These are phyloP conservation scores for Macaca fascicularis DNA, from an alignment of 2,113 vertebrate species.

Conservation along the genomic window DNA sequence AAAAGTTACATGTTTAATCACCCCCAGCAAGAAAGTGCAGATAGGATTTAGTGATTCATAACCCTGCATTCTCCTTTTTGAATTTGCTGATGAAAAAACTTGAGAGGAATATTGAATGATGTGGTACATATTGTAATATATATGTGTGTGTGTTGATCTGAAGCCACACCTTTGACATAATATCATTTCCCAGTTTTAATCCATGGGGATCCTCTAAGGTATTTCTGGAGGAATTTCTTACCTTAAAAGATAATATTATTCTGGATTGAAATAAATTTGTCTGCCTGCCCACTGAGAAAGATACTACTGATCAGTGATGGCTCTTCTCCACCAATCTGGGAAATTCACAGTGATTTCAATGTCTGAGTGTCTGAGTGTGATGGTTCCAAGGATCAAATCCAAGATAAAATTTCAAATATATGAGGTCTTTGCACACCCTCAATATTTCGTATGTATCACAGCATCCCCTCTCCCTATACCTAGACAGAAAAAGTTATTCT, in stretches of 20 bases:
- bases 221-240: neutral
- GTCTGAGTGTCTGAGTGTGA: neutral
- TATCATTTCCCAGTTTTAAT: neutral
- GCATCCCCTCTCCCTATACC: neutral
- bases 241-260: neutral
- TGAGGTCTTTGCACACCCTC: too few relatives aligned
- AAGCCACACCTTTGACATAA: neutral
- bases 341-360: neutral
- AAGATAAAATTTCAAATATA: neutral
- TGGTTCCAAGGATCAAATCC: neutral
- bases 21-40: neutral
- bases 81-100: neutral
- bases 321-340: neutral
- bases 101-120: conserved; percentile 13
- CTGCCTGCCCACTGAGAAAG: neutral
- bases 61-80: neutral
- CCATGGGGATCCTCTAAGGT: neutral
- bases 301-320: neutral
- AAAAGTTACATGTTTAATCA: conserved; percentile 22
- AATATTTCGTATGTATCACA: neutral
- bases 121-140: neutral
- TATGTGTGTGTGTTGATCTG: neutral
- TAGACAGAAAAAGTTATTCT: neutral
- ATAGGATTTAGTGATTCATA: conserved; percentile 1
- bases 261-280: neutral